These are phyloP conservation scores for Pelvicachromis taeniatus DNA, from an alignment of 2,113 vertebrate species.

Conservation along the genomic window DNA sequence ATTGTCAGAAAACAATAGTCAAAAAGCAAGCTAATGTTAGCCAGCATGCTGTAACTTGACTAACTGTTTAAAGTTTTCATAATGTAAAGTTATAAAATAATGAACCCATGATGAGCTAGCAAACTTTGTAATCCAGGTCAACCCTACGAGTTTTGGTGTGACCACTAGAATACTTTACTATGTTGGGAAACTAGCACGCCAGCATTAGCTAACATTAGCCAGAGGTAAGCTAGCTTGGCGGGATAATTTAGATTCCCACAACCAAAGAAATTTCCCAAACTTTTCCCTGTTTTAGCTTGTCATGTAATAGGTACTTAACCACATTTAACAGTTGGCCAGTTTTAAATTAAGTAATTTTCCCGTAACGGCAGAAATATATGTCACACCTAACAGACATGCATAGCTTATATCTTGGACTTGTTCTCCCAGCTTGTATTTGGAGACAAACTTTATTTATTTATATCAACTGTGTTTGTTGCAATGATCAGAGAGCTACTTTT, in stretches of 20 bases:
- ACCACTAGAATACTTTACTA: neutral
- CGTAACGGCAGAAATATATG: neutral
- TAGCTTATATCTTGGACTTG: neutral
- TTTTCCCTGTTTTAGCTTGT: neutral
- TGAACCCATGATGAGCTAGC: neutral
- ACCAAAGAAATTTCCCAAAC: neutral
- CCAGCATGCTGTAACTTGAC: neutral
- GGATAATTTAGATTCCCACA: neutral
- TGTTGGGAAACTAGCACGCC: neutral
- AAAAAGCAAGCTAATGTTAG: neutral
- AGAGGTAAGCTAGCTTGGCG: neutral
- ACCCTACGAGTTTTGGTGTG: neutral
- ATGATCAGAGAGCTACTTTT: neutral
- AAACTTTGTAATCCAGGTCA: neutral
- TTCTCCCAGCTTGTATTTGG: neutral
- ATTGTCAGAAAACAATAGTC: neutral
- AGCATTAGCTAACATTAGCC: neutral
- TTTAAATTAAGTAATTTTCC: neutral
- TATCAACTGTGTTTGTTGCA: neutral
- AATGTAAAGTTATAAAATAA: neutral
- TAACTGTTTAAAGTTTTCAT: neutral
- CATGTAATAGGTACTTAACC: neutral
- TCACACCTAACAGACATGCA: neutral
- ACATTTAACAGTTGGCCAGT: rapidly evolving
- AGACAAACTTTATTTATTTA: neutral